Conservation (phyloP, 2,797 vertebrate species). For the Eulemur coronatus region DNA sequence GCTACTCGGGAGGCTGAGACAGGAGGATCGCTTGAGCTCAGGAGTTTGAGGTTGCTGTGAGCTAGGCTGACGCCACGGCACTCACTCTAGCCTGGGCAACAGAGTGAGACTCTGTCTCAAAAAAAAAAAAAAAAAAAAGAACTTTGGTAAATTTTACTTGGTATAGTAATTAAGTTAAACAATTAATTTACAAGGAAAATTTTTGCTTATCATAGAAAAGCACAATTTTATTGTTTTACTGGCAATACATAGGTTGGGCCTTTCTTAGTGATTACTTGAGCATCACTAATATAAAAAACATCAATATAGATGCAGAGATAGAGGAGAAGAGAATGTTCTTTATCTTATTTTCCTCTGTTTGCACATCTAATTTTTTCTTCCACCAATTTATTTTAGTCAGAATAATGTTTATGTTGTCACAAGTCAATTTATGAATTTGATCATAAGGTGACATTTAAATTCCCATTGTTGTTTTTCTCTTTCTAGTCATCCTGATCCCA, state of each 20-base stretch:
- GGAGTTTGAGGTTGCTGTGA: too few relatives aligned
- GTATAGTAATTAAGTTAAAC: conserved; percentile 14
- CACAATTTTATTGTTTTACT: background rate
- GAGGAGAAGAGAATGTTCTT: background rate
- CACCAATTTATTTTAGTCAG: background rate
- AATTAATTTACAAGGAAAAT: background rate
- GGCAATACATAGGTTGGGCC: background rate
- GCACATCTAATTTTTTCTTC: background rate
- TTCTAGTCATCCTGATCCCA: background rate
- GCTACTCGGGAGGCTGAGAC: too few relatives aligned
- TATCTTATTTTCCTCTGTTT: background rate
- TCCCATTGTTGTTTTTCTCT: conserved; percentile 18
- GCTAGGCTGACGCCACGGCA: too few relatives aligned
- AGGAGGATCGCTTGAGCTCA: too few relatives aligned
- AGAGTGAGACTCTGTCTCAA: too few relatives aligned
- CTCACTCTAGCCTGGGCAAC: too few relatives aligned
- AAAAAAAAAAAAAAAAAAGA: too few relatives aligned
- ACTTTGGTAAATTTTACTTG: background rate
- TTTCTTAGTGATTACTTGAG: conserved; percentile 34
- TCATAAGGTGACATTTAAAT: background rate
- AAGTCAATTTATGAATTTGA: background rate
- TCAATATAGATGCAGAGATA: background rate
- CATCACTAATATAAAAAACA: background rate
- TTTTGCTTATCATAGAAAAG: conserved; percentile 17
- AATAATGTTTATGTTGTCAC: background rate